These are phyloP conservation scores for Eospalax fontanierii DNA, from an alignment of 2,797 vertebrate genomes.

Conservation along the genomic window DNA sequence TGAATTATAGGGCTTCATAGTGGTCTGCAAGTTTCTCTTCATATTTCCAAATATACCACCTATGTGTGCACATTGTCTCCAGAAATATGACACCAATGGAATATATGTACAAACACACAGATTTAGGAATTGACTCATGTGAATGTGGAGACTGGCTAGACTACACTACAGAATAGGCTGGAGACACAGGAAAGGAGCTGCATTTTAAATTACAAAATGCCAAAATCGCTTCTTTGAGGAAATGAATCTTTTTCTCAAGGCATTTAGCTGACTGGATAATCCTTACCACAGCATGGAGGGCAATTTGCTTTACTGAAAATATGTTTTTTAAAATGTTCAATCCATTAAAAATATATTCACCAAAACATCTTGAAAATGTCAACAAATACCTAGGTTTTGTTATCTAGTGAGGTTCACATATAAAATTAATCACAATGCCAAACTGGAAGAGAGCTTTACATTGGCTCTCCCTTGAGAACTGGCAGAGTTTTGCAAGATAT, in stretches of 20 bases:
- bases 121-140: neutral
- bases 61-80: neutral
- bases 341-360: neutral
- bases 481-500: neutral
- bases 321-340: neutral
- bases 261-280: neutral
- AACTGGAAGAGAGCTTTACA: neutral
- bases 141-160: too few relatives aligned
- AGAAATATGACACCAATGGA: neutral
- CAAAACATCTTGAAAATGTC: neutral
- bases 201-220: neutral
- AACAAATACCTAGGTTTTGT: neutral
- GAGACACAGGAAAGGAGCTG: neutral
- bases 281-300: neutral
- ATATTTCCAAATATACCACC: neutral
- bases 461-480: neutral
- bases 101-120: fast-evolving
- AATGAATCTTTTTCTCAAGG: neutral
- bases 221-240: neutral
- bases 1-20: neutral
- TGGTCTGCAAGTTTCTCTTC: neutral
- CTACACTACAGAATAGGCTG: neutral
- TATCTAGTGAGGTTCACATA: neutral
- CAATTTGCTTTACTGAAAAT: neutral
- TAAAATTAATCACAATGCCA: neutral